phyloP scores from a whole-genome alignment of 92 coral and sea anemone species.

The Plumapathes pennacea region DNA sequence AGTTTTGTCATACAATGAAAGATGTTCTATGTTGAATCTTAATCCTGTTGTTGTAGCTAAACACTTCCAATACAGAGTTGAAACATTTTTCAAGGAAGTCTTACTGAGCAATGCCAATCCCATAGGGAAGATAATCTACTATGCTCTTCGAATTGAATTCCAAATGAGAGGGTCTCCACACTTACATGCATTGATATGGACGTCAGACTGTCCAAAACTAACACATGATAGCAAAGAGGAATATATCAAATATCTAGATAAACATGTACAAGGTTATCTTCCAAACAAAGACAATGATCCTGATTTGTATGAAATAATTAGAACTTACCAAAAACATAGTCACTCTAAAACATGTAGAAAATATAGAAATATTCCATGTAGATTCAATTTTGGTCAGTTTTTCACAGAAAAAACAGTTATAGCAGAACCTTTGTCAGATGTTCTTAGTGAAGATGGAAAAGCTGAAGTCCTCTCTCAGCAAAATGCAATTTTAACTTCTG shows the following conservation, averaged over 20 bases:
- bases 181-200: conserved; percentile 56
- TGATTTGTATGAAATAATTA: no score
- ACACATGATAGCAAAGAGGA: conserved; percentile 10
- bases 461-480: no score
- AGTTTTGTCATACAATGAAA: conserved; percentile 45
- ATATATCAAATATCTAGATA: conserved; percentile 30
- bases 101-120: conserved; percentile 26
- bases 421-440: no score
- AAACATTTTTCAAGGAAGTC: conserved; percentile 31
- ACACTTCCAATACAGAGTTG: conserved; percentile 38
- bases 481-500: no score
- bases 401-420: no score
- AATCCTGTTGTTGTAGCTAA: conserved; percentile 35
- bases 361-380: no score
- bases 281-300: conserved; percentile 32
- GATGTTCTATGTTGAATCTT: conserved; percentile 19
- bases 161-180: conserved; percentile 55
- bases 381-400: no score
- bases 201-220: conserved; percentile 41
- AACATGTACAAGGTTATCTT: conserved; percentile 44
- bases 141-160: conserved; percentile 33
- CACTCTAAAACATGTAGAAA: no score
- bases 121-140: conserved; percentile 34
- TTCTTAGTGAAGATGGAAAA: no score
- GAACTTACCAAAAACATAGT: no score